Evolutionary conservation across 2,888 invertebrate genomes (phyloP).

Genomic region (Hydrotaea diabolus): DNA sequence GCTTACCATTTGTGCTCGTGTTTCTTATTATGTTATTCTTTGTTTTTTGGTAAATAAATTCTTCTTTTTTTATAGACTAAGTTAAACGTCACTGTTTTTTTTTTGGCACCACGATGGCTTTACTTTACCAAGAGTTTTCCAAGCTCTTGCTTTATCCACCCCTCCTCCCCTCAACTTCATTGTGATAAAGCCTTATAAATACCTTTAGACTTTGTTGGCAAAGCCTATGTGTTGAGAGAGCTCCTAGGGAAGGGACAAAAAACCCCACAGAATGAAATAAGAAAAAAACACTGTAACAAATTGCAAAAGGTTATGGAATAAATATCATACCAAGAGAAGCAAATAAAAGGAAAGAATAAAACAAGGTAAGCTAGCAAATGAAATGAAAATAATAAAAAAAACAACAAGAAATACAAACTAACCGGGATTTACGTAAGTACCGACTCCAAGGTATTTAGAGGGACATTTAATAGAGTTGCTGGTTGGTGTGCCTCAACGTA

Average conservation of each 20-base stretch:
- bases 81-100: constrained; percentile 46
- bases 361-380: constrained; percentile 27
- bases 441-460: constrained; percentile 38
- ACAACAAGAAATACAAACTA: constrained; percentile 25
- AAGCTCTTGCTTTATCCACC: constrained; percentile 28
- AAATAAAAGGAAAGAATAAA: too few species aligned
- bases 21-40: constrained; percentile 11
- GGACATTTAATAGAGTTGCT: constrained; percentile 51
- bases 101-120: neutral
- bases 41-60: constrained; percentile 32
- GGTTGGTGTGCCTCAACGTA: too few species aligned
- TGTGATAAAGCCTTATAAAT: constrained; percentile 60
- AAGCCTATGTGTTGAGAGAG: constrained; percentile 51
- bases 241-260: neutral
- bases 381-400: constrained; percentile 39
- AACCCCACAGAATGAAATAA: constrained; percentile 2
- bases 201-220: constrained; percentile 51
- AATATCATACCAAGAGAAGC: constrained; percentile 19
- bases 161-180: neutral
- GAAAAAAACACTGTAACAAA: constrained; percentile 37
- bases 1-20: neutral
- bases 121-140: neutral
- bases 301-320: constrained; percentile 37
- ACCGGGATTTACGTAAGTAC: constrained; percentile 55
- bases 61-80: constrained; percentile 37